These are phyloP conservation scores for Calephelis virginiensis DNA, from an alignment of 1,140 invertebrate species.

Conservation along the genomic window DNA sequence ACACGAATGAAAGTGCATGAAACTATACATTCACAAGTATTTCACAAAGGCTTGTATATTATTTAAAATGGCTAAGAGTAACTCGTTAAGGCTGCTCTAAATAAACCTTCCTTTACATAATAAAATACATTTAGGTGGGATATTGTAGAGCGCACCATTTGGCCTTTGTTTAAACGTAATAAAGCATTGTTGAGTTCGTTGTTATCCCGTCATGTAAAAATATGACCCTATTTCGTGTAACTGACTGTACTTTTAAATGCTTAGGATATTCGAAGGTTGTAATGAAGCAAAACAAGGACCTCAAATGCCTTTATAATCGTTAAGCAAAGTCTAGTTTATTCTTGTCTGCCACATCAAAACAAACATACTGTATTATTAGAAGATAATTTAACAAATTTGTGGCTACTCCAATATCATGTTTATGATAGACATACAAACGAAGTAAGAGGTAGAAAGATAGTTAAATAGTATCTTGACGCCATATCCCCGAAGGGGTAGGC, in stretches of 20 bases:
- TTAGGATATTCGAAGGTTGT: too few relatives aligned
- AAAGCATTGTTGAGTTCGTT: slow-evolving; percentile 15
- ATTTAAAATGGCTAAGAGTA: background rate
- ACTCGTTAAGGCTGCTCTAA: slow-evolving; percentile 1
- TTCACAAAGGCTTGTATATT: background rate
- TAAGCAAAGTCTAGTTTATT: too few relatives aligned
- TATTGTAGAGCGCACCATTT: slow-evolving; percentile 14
- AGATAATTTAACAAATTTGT: too few relatives aligned
- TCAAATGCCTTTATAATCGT: too few relatives aligned
- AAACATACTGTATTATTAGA: too few relatives aligned
- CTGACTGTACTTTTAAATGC: slow-evolving; percentile 1
- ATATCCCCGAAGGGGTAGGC: too few relatives aligned
- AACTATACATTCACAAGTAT: background rate
- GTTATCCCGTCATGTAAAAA: slow-evolving; percentile 16
- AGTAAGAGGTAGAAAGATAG: too few relatives aligned
- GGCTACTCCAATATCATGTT: too few relatives aligned
- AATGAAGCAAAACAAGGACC: too few relatives aligned
- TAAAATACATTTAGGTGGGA: slow-evolving; percentile 16
- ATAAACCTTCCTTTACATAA: slow-evolving; percentile 12
- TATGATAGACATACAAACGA: too few relatives aligned
- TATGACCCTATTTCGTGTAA: slow-evolving; percentile 3
- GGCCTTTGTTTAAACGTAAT: slow-evolving; percentile 17
- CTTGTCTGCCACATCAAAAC: too few relatives aligned
- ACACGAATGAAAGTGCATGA: background rate
- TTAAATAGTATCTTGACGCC: too few relatives aligned